These are phyloP conservation scores for Drosophila lacicola DNA, from an alignment of 2,888 invertebrate species.

Conservation along the genomic window DNA sequence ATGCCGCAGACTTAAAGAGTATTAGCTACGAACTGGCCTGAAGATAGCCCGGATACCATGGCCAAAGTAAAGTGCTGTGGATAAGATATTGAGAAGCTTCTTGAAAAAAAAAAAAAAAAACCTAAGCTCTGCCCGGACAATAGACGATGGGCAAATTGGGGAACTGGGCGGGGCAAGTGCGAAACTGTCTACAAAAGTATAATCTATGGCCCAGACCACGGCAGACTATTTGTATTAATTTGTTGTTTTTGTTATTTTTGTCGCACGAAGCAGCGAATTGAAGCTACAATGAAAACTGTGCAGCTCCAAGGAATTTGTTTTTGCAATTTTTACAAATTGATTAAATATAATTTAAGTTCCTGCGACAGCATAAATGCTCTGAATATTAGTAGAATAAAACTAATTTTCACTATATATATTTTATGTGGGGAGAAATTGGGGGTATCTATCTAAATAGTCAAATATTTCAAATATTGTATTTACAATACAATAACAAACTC, in stretches of 20 bases:
- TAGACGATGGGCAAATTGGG: slow-evolving; percentile 10
- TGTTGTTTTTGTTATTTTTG: slow-evolving; percentile 36
- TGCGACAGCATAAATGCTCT: slow-evolving; percentile 1
- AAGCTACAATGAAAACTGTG: slow-evolving; percentile 48
- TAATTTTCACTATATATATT: no score
- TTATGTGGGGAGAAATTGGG: no score
- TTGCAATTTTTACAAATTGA: slow-evolving; percentile 32
- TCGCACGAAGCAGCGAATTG: slow-evolving; percentile 38
- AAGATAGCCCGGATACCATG: slow-evolving; percentile 35
- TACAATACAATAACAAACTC: no score
- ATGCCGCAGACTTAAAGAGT: slow-evolving; percentile 53
- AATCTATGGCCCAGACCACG: slow-evolving; percentile 72
- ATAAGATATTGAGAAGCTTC: slow-evolving; percentile 49
- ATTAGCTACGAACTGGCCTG: slow-evolving; percentile 54
- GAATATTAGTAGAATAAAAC: not conserved
- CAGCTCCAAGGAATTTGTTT: slow-evolving; percentile 41
- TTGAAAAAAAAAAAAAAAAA: slow-evolving; percentile 15
- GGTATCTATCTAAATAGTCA: no score
- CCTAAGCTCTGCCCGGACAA: slow-evolving; percentile 32
- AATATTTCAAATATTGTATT: no score
- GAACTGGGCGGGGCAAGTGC: slow-evolving; percentile 43
- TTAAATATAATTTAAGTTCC: slow-evolving; percentile 3
- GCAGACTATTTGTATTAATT: slow-evolving; percentile 81
- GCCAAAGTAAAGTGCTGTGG: slow-evolving; percentile 27
- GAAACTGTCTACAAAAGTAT: slow-evolving; percentile 75